Percentiles rank a stretch among this genome's conserved stretches.
These are phyloP conservation scores for Sebastes minor DNA, from an alignment of 2,797 vertebrate genomes.

Conservation along the genomic window DNA sequence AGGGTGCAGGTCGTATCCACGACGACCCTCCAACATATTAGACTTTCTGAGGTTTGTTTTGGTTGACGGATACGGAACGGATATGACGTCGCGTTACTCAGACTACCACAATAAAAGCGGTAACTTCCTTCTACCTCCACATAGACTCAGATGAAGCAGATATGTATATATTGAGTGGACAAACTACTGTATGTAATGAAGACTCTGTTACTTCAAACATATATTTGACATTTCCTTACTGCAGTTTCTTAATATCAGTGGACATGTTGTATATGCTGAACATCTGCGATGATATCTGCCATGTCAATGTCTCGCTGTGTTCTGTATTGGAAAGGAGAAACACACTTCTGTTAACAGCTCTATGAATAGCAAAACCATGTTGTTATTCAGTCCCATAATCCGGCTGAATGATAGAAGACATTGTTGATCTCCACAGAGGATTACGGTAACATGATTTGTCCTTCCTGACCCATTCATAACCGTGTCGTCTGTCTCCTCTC, in stretches of 20 bases:
- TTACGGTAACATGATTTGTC: not conserved
- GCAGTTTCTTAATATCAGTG: not conserved
- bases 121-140: too few relatives aligned
- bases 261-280: not conserved
- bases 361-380: not conserved
- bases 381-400: not conserved
- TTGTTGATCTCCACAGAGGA: not conserved
- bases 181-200: not conserved
- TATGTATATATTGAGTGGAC: not conserved
- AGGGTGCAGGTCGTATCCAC: too few relatives aligned
- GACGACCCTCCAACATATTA: rapidly evolving
- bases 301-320: not conserved
- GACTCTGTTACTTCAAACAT: not conserved
- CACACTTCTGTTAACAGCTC: not conserved
- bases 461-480: constrained; percentile 26
- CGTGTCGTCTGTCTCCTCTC: constrained; percentile 16
- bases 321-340: not conserved
- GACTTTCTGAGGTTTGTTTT: too few relatives aligned
- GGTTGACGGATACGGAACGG: too few relatives aligned
- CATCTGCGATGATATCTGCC: not conserved
- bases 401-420: not conserved
- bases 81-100: too few relatives aligned
- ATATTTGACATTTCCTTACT: not conserved
- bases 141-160: rapidly evolving
- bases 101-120: too few relatives aligned